These are phyloP conservation scores for Spodoptera picta DNA, from an alignment of 2,888 invertebrate genomes.

Conservation along the genomic window DNA sequence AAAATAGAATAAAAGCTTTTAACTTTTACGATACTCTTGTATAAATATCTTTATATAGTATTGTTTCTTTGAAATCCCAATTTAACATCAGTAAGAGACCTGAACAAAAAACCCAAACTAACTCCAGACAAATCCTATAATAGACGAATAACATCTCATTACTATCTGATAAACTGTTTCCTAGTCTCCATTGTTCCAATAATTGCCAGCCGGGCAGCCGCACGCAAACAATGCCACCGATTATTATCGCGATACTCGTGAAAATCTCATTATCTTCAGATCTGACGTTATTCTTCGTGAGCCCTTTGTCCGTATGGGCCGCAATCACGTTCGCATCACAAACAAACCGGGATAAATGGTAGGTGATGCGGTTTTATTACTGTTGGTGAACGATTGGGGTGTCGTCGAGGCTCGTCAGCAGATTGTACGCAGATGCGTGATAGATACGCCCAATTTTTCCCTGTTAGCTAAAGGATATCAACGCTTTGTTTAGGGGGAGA, in stretches of 20 bases:
- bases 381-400: conserved; percentile 57
- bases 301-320: conserved; percentile 52
- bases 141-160: conserved; percentile 47
- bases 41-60: background rate
- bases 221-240: conserved; percentile 68
- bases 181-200: conserved; percentile 53
- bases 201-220: conserved; percentile 62
- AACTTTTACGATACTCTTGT: background rate
- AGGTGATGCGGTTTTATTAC: conserved; percentile 69
- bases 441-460: conserved; percentile 29
- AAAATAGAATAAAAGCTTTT: background rate
- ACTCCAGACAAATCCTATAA: conserved; percentile 31
- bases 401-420: conserved; percentile 40
- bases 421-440: conserved; percentile 39
- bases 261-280: conserved; percentile 76
- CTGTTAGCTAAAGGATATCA: conserved; percentile 15
- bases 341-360: conserved; percentile 70
- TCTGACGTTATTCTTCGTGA: conserved; percentile 63
- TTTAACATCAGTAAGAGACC: conserved; percentile 5
- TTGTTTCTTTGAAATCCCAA: conserved; percentile 1
- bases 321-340: conserved; percentile 70
- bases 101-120: conserved; percentile 19
- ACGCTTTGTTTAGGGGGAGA: conserved; percentile 16
- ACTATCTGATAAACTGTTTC: conserved; percentile 55
- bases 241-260: conserved; percentile 74